Conservation (phyloP, 2,113 vertebrate species). For the Myodes glareolus region DNA sequence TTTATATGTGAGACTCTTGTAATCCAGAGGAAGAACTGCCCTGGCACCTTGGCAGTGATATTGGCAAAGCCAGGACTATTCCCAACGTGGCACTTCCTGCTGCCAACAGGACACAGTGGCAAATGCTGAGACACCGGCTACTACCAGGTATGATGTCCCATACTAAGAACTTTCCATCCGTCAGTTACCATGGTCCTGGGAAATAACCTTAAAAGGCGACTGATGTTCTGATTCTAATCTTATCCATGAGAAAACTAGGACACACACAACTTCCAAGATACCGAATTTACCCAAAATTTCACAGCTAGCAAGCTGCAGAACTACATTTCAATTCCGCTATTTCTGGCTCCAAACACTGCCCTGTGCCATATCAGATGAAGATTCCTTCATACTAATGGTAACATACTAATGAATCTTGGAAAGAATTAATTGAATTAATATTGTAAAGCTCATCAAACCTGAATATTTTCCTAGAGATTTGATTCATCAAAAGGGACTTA, state of each 20-base stretch:
- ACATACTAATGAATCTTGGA: not conserved
- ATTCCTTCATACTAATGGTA: not conserved
- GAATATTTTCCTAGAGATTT: not conserved
- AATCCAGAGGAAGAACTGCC: not conserved
- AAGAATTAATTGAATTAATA: not conserved
- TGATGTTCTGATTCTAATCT: not conserved
- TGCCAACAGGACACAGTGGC: not conserved
- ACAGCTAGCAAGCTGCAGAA: not conserved
- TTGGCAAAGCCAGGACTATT: not conserved
- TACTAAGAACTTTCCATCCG: not conserved
- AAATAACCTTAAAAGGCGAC: not conserved
- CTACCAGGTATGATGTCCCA: not conserved
- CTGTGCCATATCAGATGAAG: not conserved
- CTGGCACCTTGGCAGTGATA: not conserved
- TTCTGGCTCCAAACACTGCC: not conserved
- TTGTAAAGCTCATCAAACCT: not conserved
- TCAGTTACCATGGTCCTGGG: not conserved
- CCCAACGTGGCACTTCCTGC: not conserved
- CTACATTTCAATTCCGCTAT: not conserved
- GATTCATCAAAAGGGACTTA: constrained; percentile 15
- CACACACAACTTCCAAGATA: not conserved
- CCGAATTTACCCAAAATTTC: not conserved
- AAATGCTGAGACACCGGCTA: not conserved
- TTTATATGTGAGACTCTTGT: not conserved
- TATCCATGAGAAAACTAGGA: constrained; percentile 35